Evolutionary conservation across 2,113 vertebrate species (phyloP).

Genomic region (Hemiscyllium ocellatum): DNA sequence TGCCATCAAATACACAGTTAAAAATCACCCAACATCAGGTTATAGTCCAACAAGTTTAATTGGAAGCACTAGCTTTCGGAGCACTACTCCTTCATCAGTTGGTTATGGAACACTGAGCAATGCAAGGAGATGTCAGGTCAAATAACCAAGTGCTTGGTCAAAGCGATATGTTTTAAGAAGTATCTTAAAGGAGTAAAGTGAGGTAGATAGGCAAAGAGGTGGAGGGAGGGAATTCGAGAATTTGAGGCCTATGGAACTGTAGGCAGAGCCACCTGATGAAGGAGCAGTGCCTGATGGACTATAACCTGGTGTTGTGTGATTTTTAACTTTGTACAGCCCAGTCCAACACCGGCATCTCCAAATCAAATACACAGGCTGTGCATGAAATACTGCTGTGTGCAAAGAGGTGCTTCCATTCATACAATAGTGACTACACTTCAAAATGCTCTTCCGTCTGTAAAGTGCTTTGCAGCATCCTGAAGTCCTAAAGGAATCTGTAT

Average conservation of each 20-base stretch:
- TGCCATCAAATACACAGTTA: too few relatives aligned
- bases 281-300: too few relatives aligned
- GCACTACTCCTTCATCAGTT: too few relatives aligned
- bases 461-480: not conserved
- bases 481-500: not conserved
- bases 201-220: too few relatives aligned
- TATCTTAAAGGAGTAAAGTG: too few relatives aligned
- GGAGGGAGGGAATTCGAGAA: not conserved
- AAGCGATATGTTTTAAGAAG: not conserved
- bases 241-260: not conserved
- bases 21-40: too few relatives aligned
- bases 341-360: too few relatives aligned
- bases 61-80: too few relatives aligned
- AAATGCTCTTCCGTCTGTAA: not conserved
- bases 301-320: too few relatives aligned
- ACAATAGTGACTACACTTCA: not conserved
- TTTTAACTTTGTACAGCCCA: too few relatives aligned
- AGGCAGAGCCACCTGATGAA: too few relatives aligned
- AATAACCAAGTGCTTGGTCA: not conserved
- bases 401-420: not conserved
- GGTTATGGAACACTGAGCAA: not conserved
- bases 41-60: too few relatives aligned
- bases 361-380: not conserved
- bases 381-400: not conserved
- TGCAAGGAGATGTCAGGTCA: not conserved